Percentiles rank a stretch among this genome's conserved stretches.
phyloP scores from a whole-genome alignment of 2,797 vertebrate genomes.

The Myotis vivesi region DNA sequence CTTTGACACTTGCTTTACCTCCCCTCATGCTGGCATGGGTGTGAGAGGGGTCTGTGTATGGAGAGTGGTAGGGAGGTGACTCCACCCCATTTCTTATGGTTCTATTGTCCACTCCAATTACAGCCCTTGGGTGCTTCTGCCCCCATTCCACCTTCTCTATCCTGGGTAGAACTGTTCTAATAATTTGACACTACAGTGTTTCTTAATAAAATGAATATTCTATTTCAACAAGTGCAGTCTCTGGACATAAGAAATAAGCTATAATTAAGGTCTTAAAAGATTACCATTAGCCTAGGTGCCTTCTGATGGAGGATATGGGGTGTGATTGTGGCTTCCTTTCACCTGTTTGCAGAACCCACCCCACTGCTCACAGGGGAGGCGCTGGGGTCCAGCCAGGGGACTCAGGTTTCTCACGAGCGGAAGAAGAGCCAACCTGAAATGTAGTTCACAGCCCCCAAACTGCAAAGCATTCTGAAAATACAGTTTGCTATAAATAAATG shows the following conservation, averaged over 20 bases:
- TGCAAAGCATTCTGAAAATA: conserved; percentile 70
- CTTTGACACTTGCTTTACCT: neutral
- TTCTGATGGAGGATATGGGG: neutral
- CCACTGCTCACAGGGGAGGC: neutral
- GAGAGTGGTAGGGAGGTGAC: neutral
- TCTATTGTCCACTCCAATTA: neutral
- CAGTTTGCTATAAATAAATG: conserved; percentile 76
- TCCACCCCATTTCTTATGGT: neutral
- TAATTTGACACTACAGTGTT: neutral
- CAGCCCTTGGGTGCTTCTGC: too few species aligned
- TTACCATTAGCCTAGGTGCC: neutral
- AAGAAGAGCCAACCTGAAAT: conserved; percentile 47
- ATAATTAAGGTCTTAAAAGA: neutral
- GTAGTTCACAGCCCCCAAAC: conserved; percentile 56
- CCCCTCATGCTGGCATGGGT: too few species aligned
- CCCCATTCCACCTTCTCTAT: neutral
- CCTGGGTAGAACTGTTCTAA: neutral
- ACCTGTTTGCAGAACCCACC: neutral
- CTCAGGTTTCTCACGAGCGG: conserved; percentile 11
- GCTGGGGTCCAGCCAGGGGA: neutral
- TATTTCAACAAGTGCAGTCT: neutral
- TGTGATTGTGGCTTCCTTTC: too few species aligned
- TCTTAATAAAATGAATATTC: neutral
- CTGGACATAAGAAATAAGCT: neutral
- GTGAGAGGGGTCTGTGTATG: neutral